Evolutionary conservation across 2,888 invertebrate genomes (phyloP).

Genomic region (Eilema depressum): DNA sequence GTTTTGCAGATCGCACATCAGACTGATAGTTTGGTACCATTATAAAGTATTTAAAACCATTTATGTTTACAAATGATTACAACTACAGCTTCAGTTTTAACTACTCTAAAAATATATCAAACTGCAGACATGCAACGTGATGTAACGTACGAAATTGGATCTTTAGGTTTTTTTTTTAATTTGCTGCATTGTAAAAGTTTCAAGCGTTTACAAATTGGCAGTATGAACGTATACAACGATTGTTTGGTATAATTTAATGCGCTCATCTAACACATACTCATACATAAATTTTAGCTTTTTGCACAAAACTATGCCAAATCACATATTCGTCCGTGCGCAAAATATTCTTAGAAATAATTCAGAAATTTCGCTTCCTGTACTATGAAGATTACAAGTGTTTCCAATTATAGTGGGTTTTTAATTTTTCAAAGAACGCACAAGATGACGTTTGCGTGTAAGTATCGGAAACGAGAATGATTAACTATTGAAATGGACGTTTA

Average conservation of each 20-base stretch:
- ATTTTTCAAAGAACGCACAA: background rate
- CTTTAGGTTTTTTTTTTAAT: background rate
- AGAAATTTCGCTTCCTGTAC: background rate
- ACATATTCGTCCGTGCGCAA: background rate
- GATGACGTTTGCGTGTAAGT: background rate
- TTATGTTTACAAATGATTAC: background rate
- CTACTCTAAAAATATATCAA: background rate
- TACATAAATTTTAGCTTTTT: background rate
- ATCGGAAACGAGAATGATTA: slow-evolving; percentile 1
- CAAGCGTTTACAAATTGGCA: background rate
- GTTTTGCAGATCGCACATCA: background rate
- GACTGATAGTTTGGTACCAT: background rate
- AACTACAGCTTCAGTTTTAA: background rate
- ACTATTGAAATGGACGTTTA: background rate
- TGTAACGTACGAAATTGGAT: background rate
- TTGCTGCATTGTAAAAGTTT: background rate
- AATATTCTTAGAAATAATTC: background rate
- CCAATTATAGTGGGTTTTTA: background rate
- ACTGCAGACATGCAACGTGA: background rate
- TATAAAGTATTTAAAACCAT: background rate
- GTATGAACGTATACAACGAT: background rate
- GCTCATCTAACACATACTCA: background rate
- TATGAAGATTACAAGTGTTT: background rate
- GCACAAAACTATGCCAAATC: background rate
- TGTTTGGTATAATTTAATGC: background rate